Conservation (phyloP, 2,888 invertebrate species). For the Petrolisthes cinctipes region DNA sequence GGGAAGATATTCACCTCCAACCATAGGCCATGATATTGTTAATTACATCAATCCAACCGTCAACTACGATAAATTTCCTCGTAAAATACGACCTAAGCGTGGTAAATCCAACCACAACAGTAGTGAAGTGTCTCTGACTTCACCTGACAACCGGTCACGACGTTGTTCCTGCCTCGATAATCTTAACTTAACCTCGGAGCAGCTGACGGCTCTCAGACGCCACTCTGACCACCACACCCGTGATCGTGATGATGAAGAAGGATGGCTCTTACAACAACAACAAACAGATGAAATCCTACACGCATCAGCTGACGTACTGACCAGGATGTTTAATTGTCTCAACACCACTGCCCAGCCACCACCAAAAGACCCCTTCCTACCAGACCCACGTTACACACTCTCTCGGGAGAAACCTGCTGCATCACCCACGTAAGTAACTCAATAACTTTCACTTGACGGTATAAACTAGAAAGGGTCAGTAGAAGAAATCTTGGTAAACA, state of each 20-base stretch:
- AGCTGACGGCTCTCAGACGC: conserved; percentile 50
- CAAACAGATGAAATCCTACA: conserved; percentile 58
- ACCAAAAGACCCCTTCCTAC: not conserved
- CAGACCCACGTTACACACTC: conserved; percentile 32
- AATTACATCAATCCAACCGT: conserved; percentile 67
- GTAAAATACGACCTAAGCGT: conserved; percentile 66
- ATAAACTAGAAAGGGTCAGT: no score
- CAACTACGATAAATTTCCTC: conserved; percentile 67
- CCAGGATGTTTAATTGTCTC: conserved; percentile 78
- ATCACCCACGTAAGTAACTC: conserved; percentile 19
- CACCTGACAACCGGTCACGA: conserved; percentile 30
- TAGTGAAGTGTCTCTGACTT: conserved; percentile 36
- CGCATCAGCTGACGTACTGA: conserved; percentile 76
- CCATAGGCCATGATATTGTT: conserved; percentile 72
- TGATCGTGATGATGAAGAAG: conserved; percentile 57
- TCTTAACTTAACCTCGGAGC: conserved; percentile 52
- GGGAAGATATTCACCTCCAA: conserved; percentile 56
- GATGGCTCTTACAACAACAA: conserved; percentile 47
- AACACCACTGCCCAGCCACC: conserved; percentile 59
- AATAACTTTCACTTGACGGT: not conserved
- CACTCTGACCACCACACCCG: conserved; percentile 52
- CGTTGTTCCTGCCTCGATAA: conserved; percentile 54
- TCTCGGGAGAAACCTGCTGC: not conserved
- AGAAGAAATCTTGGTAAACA: no score
- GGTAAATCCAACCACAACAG: not conserved